Evolutionary conservation across 2,888 invertebrate species (phyloP), one percentile per base, ranked within the genome.

Genomic region (Zootermopsis nevadensis): DNA sequence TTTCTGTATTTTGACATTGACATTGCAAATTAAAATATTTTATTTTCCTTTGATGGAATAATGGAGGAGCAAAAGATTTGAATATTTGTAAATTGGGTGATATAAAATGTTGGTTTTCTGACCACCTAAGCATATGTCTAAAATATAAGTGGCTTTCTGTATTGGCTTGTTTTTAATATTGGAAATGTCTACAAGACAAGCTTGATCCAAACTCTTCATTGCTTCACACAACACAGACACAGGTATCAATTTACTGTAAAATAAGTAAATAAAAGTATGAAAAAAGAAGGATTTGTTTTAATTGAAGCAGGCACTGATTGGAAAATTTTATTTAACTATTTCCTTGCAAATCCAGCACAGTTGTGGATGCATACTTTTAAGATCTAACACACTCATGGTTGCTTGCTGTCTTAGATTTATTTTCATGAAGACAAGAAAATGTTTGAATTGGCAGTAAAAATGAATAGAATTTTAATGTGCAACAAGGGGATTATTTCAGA

Each of bases 201-300:
- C 33, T 33, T 69, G 69, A 33, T 22, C 33, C 33, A 33, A 3
- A 69, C 69, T 33, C 33, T 77, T 55, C 72, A 19, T 74, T 48
- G 55, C 55, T 77, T 55, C 55, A 77, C 55, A 77, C 53, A 77
- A 77, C 22, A 77, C 77, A 77, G 55, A 55, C 66, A 55, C 55
- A 79, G 33, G 42, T 79, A 55, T 42, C 67, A 80, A 53, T 66
- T 80, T 60, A 80, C 67, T 80, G 80, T 80, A 80, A 80, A 67
- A 55, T 55, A 77, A 31, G 19, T 53, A 19, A 77, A 77, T 77
- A 77, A 77, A 77, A 55, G 22, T 48, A 77, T 48, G 22, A 69
- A 27, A 27, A 30, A 12, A 30, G 27, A 69, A 66, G 33, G 4
- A 33, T 30, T 33, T 33, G 27, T 69, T 27, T 69, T 69, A 10